phyloP scores from a whole-genome alignment of 2,113 vertebrate species.

The Rhinolophus ferrumequinum region DNA sequence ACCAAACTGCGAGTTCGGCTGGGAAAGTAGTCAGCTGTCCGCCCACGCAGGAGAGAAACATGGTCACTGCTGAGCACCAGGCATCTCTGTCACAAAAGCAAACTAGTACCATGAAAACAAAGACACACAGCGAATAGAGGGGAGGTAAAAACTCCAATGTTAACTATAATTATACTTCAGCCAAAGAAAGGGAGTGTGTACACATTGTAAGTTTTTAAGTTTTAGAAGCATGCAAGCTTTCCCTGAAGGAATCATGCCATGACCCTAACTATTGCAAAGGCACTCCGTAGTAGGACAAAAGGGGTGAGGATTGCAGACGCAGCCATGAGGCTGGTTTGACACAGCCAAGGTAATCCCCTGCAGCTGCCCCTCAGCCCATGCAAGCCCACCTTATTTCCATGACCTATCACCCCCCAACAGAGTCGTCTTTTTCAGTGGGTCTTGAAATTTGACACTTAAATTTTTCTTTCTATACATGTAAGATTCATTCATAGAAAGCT shows the following conservation, averaged over 20 bases:
- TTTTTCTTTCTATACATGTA: background rate
- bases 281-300: background rate
- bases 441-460: background rate
- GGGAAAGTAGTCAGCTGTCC: background rate
- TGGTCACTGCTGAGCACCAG: background rate
- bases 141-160: background rate
- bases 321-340: background rate
- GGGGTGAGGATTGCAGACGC: background rate
- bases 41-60: background rate
- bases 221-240: background rate
- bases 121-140: background rate
- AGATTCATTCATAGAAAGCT: background rate
- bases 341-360: rapidly evolving
- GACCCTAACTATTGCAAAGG: background rate
- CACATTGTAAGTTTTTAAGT: background rate
- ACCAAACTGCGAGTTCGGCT: background rate
- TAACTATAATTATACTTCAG: background rate
- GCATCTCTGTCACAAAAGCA: background rate
- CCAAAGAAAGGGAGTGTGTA: background rate
- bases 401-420: background rate
- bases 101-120: background rate
- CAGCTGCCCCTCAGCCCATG: too few relatives aligned
- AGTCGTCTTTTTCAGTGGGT: background rate
- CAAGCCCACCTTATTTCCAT: background rate
- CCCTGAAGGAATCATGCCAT: background rate